Evolutionary conservation across 2,888 invertebrate genomes (phyloP).

Genomic region (Biston betularia): DNA sequence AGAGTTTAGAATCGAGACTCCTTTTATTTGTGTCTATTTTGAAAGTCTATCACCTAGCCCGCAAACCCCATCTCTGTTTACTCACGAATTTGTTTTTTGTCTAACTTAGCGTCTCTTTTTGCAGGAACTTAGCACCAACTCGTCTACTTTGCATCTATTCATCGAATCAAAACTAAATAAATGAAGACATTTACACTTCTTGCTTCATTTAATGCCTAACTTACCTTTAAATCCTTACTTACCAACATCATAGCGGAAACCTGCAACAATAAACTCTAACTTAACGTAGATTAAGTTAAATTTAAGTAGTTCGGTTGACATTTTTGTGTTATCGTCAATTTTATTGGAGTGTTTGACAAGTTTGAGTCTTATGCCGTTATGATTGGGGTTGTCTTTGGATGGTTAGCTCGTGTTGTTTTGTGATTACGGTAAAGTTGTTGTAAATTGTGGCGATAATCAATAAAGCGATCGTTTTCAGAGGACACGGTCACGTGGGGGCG

Average conservation of each 20-base stretch:
- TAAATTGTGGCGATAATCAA: conserved; percentile 78
- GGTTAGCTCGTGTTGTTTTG: conserved; percentile 52
- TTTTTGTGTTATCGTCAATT: neutral
- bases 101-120: conserved; percentile 1
- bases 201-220: conserved; percentile 33
- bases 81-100: neutral
- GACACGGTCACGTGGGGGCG: conserved; percentile 78
- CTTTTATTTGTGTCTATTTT: neutral
- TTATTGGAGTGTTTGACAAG: conserved; percentile 13
- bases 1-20: neutral
- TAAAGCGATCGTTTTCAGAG: conserved; percentile 75
- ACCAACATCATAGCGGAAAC: conserved; percentile 2
- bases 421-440: conserved; percentile 63
- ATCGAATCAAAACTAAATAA: conserved; percentile 20
- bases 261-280: conserved; percentile 16
- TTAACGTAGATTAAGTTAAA: neutral
- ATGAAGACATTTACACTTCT: conserved; percentile 38
- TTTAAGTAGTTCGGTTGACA: neutral
- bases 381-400: conserved; percentile 17
- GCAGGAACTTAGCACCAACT: conserved; percentile 2
- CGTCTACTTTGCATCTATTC: conserved; percentile 20
- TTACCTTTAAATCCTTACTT: conserved; percentile 28
- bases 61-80: conserved; percentile 5
- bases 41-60: neutral
- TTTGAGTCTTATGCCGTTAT: conserved; percentile 7